Evolutionary conservation across 1,140 invertebrate species (phyloP), one percentile per base, ranked within the genome.

Genomic region (Ladona fulva): DNA sequence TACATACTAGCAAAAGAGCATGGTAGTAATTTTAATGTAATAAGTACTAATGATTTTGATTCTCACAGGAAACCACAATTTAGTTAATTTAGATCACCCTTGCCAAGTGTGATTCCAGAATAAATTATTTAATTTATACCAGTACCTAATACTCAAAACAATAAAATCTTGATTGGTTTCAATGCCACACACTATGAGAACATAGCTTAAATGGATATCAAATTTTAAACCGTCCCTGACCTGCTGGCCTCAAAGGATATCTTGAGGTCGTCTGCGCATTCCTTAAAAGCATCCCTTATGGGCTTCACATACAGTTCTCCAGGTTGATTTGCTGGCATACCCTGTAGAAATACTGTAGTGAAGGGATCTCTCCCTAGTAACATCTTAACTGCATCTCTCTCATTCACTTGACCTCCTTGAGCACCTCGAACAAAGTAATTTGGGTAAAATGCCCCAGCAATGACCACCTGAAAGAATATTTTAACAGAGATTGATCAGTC

Each of bases 391-490:
- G 91, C 88, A 0, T 89, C 85, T 0, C 86, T 84, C 81, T 94
- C 92, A 78, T 90, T 87, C 59, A 89, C 85, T 37, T 85, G 80
- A 0, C 83, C 85, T 22, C 83, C 81, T 19, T 81, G 76, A 0
- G 81, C 29, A 0, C 84, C 84, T 44, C 90, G 89, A 14, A 91
- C 81, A 85, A 95, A 98, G 83, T 95, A 97, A 83, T 97, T 91
- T 0, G 96, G 97, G 86, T 97, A 98, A 85, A 98, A 97, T 24
- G 94, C 94, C 12, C 92, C 93, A 79, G 91, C 90, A 42, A 94
- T 85, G 1, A 92, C 86, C 42, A 94, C 83, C 91, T 94, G 82
- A 42, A 84, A 82, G 16, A 75, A 5, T 75, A 24, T 19, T 24
- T 25, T 14, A 75, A 75, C 3, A 75, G 29, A 37, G 8, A 37